Evolutionary conservation across 2,888 invertebrate species (phyloP), one percentile per base, ranked within the genome.

Genomic region (Thera obeliscata): DNA sequence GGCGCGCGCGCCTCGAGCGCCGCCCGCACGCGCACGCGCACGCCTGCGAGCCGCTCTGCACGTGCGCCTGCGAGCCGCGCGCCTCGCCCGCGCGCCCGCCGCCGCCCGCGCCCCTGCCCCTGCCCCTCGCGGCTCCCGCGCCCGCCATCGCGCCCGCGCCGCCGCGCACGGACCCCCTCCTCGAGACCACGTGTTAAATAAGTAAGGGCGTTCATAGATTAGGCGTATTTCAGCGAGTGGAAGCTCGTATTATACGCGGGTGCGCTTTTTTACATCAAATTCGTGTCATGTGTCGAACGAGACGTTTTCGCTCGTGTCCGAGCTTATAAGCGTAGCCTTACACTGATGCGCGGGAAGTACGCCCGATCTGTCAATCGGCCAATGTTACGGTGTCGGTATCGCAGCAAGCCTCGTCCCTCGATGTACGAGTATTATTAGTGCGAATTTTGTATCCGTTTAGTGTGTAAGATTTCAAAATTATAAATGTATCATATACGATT

Each of bases 381-480:
- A 22, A 22, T 22, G 22, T 33, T 52, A 6, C 9, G 52, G 52
- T 33, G 52, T 54, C 64, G 56, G 63, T 22, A 9, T 9, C 43
- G 41, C 43, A 22, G 22, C 22, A 22, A 22, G 56, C 41, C 62
- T 61, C 63, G 67, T 67, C 61, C 84, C 78, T 84, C 79, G 80
- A 80, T 83, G 85, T 86, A 86, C 78, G 91, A 92, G 91, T 92
- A 92, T 92, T 91, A 90, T 87, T 91, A 92, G 89, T 86, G 87
- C 86, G 90, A 90, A 89, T 90, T 92, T 92, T 91, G 87, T 92
- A 92, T 91, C 90, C 89, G 85, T 82, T 81, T 89, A 89, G 87
- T 73, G 74, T 82, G 70, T 92, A 91, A 92, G 91, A 77, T 88
- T 91, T 90, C 89, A 83, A 91, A 92, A 91, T 91, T 89, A 86